These are phyloP conservation scores for Zelostemma sp. DNA, from an alignment of 1,140 invertebrate genomes.

Conservation along the genomic window DNA sequence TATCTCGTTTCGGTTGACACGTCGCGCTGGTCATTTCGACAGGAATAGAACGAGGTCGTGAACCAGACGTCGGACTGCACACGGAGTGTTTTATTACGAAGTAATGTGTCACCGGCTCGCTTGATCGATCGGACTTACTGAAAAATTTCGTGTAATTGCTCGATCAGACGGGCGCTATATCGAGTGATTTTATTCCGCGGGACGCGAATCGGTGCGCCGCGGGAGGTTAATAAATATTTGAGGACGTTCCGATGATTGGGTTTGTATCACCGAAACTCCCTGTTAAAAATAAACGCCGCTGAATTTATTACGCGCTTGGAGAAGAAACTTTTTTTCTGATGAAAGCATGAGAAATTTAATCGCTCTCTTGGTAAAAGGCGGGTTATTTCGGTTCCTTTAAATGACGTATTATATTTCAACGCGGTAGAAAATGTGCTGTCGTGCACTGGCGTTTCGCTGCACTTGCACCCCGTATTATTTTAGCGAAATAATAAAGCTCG, in stretches of 20 bases:
- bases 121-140: constrained; percentile 36
- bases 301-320: too few relatives aligned
- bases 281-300: too few relatives aligned
- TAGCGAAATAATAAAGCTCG: constrained; percentile 42
- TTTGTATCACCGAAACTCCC: constrained; percentile 24
- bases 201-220: constrained; percentile 22
- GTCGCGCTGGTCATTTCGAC: constrained; percentile 35
- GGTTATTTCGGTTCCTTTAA: constrained; percentile 46
- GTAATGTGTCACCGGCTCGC: constrained; percentile 30
- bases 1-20: constrained; percentile 24
- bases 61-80: constrained; percentile 44
- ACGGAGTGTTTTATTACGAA: constrained; percentile 38
- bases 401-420: constrained; percentile 30
- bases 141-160: constrained; percentile 44
- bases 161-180: constrained; percentile 27
- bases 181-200: constrained; percentile 25
- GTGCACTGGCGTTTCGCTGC: constrained; percentile 33
- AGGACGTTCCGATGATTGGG: constrained; percentile 32
- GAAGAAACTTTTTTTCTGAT: too few relatives aligned
- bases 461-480: too few relatives aligned
- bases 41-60: constrained; percentile 51
- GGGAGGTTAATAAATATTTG: constrained; percentile 32
- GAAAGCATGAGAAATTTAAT: not conserved
- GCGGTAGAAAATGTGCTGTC: constrained; percentile 28
- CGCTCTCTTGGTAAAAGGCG: constrained; percentile 26